Evolutionary conservation across 1,140 invertebrate genomes (phyloP).

Genomic region (Hermetia illucens): DNA sequence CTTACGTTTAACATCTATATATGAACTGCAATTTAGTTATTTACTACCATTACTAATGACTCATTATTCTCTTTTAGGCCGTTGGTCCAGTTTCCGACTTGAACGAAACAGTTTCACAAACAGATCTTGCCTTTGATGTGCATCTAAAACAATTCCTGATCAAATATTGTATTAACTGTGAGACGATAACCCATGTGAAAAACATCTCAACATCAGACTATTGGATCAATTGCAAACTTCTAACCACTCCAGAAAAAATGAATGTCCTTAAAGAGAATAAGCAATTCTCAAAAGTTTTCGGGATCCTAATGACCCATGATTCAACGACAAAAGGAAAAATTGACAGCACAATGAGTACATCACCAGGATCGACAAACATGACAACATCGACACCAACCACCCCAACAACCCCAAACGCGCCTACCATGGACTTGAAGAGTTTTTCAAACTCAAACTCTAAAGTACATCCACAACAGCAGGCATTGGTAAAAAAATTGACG

Average conservation of each 20-base stretch:
- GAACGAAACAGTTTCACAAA: constrained; percentile 14
- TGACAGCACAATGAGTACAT: not conserved
- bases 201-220: constrained; percentile 12
- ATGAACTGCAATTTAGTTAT: too few species aligned
- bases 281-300: constrained; percentile 19
- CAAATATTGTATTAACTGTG: constrained; percentile 22
- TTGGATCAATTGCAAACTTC: constrained; percentile 18
- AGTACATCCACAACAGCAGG: not conserved
- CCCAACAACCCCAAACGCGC: not conserved
- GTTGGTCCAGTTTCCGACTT: constrained; percentile 19
- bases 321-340: not conserved
- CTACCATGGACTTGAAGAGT: not conserved
- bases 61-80: constrained; percentile 14
- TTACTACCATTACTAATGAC: too few species aligned
- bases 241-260: constrained; percentile 19
- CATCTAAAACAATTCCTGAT: constrained; percentile 18
- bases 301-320: constrained; percentile 18
- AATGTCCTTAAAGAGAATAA: constrained; percentile 13
- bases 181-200: constrained; percentile 18
- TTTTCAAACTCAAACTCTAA: not conserved
- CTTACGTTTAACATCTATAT: too few species aligned
- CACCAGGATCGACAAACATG: not conserved
- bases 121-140: constrained; percentile 13
- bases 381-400: constrained; percentile 6
- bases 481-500: constrained; percentile 10